Base-by-base conservation (phyloP, 2,888 invertebrate species). In the Polietes domitor region DNA sequence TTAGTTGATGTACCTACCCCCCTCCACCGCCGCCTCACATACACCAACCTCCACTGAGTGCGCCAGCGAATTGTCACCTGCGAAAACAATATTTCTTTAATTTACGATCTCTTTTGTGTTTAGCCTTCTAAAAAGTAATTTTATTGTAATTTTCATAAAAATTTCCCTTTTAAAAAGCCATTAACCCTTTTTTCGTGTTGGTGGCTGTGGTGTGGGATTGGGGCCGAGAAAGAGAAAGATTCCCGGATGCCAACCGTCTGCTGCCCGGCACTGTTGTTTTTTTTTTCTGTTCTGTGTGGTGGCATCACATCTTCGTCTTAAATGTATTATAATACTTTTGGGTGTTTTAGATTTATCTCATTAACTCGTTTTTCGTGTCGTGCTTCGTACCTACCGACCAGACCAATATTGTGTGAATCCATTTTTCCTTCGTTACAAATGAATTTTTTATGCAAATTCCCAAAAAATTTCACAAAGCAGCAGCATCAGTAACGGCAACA, bases 391-490 rank as follows among this genome's bases (percentile, higher is more conserved):
- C 47, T 15, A n/a, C 47, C 47, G 47, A 2, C 47, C 6, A 9
- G n/a, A 2, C 47, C 15, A n/a, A n/a, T 47, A 47, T 58, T 7
- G 58, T 26, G 58, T 10, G 58, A 58, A 58, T 58, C 26, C 58
- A 58, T 58, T 53, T 53, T 21, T 3, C 12, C 26, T 12, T 58
- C 24, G 21, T 63, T 10, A 75, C 72, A 82, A 76, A 83, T 77
- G 58, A 76, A 53, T 76, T 70, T 77, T 75, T 80, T 43, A 80
- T 80, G 77, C 77, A 83, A 80, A 83, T 83, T 80, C 68, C 68
- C 15, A 41, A 65, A 65, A 55, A 37, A 28, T 61, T 61, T 50
- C 17, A 1, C 17, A 55, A 55, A 55, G 21, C 21, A 24, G 26
- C 58, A 32, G 58, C 21, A 65, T 19, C 21, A 65, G 41, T 37